phyloP scores from a whole-genome alignment of 2,797 vertebrate species.

The Typhlichthys eigenmanni region DNA sequence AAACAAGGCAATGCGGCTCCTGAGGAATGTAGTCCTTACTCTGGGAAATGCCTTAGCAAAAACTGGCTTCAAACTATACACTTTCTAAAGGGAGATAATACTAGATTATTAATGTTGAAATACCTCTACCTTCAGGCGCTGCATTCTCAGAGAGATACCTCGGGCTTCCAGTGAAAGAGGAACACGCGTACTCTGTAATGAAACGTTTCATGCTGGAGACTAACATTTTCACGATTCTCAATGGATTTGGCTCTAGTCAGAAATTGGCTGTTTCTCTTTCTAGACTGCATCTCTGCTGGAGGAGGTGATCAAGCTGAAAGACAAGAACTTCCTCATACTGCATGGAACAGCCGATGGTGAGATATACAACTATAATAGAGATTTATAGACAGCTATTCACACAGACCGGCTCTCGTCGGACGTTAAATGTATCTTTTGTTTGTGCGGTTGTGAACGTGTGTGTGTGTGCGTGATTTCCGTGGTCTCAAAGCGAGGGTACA shows the following conservation, averaged over 20 bases:
- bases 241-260: neutral
- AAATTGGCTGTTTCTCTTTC: constrained; percentile 19
- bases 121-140: constrained; percentile 69
- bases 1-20: too few species aligned
- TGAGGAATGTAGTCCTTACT: too few species aligned
- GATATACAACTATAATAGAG: constrained; percentile 2
- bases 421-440: neutral
- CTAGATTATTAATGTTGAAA: neutral
- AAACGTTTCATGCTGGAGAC: neutral
- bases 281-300: constrained; percentile 82
- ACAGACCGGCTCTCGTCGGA: too few species aligned
- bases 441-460: constrained; percentile 4
- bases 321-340: constrained; percentile 79
- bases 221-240: neutral
- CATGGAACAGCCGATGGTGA: constrained; percentile 86
- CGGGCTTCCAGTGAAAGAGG: constrained; percentile 82
- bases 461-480: constrained; percentile 12
- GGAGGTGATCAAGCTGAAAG: constrained; percentile 79
- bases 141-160: constrained; percentile 83
- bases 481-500: constrained; percentile 77
- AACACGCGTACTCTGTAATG: constrained; percentile 78
- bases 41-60: too few species aligned
- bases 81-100: constrained; percentile 3
- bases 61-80: neutral
- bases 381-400: too few species aligned